Percentiles rank a stretch among this genome's conserved stretches.
Conservation (phyloP, 2,888 invertebrate species). For the Carcina quercana region DNA sequence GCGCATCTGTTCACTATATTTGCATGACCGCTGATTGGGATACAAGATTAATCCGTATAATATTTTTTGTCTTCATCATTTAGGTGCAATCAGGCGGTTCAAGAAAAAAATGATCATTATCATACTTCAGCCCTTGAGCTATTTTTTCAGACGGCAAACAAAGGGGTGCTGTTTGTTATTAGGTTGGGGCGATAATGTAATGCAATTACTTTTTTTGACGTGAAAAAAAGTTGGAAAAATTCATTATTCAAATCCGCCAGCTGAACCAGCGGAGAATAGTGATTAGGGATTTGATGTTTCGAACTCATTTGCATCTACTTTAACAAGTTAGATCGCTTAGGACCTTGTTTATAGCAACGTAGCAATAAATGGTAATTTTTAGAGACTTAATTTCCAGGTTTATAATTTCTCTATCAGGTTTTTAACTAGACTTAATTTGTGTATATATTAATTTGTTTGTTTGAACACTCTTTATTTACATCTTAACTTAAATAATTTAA, state of each 20-base stretch:
- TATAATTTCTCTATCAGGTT: background rate
- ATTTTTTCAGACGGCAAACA: slow-evolving; percentile 69
- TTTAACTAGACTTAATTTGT: background rate
- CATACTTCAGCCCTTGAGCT: slow-evolving; percentile 72
- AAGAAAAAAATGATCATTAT: slow-evolving; percentile 67
- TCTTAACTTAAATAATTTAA: no score
- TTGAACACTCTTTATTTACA: no score
- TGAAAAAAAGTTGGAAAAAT: slow-evolving; percentile 48
- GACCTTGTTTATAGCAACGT: no score
- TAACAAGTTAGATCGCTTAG: no score
- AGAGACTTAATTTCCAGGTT: no score
- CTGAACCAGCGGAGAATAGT: slow-evolving; percentile 58
- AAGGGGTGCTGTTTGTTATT: slow-evolving; percentile 71
- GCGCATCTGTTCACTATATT: slow-evolving; percentile 63
- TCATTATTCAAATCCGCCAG: slow-evolving; percentile 71
- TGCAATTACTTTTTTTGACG: slow-evolving; percentile 65
- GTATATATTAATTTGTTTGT: background rate
- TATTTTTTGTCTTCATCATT: slow-evolving; percentile 72
- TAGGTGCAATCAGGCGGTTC: slow-evolving; percentile 63
- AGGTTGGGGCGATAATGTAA: slow-evolving; percentile 72
- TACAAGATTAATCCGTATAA: slow-evolving; percentile 66
- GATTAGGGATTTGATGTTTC: slow-evolving; percentile 39
- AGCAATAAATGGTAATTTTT: no score
- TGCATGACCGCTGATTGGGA: slow-evolving; percentile 67
- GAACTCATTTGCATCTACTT: slow-evolving; percentile 6